phyloP scores from a whole-genome alignment of 2,888 invertebrate genomes.

The Coleophora deauratella region DNA sequence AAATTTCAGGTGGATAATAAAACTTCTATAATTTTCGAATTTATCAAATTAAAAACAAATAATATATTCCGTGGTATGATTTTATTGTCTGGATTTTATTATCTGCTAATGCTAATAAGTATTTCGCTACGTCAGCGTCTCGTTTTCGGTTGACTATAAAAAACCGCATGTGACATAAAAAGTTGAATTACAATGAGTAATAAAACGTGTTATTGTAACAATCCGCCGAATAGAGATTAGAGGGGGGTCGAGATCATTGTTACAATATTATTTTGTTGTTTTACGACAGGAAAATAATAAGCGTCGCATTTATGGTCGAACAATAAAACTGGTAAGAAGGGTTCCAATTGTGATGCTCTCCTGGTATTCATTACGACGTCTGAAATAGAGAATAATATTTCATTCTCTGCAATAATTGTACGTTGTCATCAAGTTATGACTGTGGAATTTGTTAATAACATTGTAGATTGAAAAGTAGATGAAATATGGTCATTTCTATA shows the following conservation, averaged over 20 bases:
- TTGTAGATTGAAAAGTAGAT: no score
- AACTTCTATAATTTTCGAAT: no score
- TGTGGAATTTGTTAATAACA: constrained; percentile 2
- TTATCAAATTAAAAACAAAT: constrained; percentile 3
- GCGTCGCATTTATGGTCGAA: constrained; percentile 50
- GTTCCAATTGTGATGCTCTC: constrained; percentile 28
- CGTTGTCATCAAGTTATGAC: constrained; percentile 3
- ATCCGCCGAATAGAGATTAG: constrained; percentile 45
- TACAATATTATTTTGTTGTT: constrained; percentile 64
- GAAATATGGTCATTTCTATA: no score
- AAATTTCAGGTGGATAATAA: no score
- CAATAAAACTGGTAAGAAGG: constrained; percentile 52
- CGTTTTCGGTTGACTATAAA: constrained; percentile 48
- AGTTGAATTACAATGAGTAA: constrained; percentile 53
- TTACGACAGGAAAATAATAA: constrained; percentile 69
- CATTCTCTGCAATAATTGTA: constrained; percentile 6
- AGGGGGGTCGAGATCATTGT: constrained; percentile 50
- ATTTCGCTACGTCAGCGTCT: constrained; percentile 18
- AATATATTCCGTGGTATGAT: no score
- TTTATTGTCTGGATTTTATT: no score
- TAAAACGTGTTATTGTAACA: constrained; percentile 53
- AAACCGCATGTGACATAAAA: constrained; percentile 48
- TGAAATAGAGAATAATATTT: constrained; percentile 13
- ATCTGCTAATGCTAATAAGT: no score
- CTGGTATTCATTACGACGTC: constrained; percentile 14